Conservation (phyloP, 2,797 vertebrate genomes). For the Eulemur mongoz region DNA sequence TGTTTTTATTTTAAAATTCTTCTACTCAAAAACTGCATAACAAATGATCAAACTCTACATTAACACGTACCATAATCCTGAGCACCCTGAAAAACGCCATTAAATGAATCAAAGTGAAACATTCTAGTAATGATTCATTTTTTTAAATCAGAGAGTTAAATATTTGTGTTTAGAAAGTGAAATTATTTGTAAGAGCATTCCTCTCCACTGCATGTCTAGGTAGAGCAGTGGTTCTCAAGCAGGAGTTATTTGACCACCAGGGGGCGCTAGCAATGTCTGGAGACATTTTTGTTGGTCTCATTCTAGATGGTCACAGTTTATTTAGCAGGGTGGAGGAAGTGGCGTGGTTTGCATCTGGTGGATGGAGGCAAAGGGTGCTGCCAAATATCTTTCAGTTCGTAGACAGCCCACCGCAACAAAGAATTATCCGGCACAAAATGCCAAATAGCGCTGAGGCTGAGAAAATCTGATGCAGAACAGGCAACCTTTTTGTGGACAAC, state of each 20-base stretch:
- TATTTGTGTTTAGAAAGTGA: not conserved
- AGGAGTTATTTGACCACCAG: not conserved
- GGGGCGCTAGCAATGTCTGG: accelerated
- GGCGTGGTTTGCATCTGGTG: accelerated
- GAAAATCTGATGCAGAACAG: accelerated
- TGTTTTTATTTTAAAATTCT: not conserved
- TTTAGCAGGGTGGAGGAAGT: not conserved
- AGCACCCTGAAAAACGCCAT: not conserved
- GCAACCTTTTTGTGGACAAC: accelerated
- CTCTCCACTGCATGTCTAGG: not conserved
- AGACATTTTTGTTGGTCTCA: not conserved
- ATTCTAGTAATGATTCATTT: not conserved
- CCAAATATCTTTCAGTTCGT: no score
- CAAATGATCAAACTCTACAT: not conserved
- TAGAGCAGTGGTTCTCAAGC: not conserved
- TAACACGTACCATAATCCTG: not conserved
- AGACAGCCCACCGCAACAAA: accelerated
- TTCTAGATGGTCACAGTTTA: not conserved
- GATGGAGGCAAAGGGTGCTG: not conserved
- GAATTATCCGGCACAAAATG: not conserved
- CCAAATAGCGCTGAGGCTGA: not conserved
- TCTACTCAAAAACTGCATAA: not conserved
- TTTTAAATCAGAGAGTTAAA: not conserved
- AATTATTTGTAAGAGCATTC: not conserved
- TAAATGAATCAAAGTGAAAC: not conserved